Evolutionary conservation across 2,113 vertebrate genomes (phyloP).

Genomic region (Ailurus styani): DNA sequence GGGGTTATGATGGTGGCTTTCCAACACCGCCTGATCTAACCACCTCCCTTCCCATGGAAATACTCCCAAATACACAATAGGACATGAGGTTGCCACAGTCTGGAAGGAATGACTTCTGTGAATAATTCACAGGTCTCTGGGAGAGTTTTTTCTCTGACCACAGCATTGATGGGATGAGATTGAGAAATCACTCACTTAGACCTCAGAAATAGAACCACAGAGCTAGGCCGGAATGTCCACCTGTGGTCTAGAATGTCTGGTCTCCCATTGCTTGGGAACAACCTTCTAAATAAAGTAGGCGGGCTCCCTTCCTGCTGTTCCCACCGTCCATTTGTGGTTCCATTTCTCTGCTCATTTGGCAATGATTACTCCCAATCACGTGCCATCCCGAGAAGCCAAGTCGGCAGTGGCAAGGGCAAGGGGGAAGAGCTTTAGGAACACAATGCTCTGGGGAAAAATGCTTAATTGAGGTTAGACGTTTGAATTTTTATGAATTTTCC

Average conservation of each 20-base stretch:
- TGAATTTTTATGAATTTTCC: background rate
- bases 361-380: background rate
- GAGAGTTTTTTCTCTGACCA: slow-evolving; percentile 21
- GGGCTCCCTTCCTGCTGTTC: background rate
- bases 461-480: background rate
- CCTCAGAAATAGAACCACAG: background rate
- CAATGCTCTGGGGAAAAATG: background rate
- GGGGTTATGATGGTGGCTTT: background rate
- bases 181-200: slow-evolving; percentile 31
- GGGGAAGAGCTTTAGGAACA: background rate
- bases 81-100: background rate
- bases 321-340: background rate
- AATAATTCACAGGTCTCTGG: background rate
- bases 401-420: background rate
- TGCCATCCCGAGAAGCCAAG: background rate
- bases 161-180: background rate
- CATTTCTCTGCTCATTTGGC: background rate
- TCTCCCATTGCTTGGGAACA: background rate
- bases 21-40: background rate
- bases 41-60: background rate
- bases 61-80: background rate
- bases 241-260: background rate
- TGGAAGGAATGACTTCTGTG: background rate
- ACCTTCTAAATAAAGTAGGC: background rate
- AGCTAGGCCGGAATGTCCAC: background rate